Evolutionary conservation across 2,888 invertebrate genomes (phyloP), one percentile per base, ranked within the genome.

Genomic region (Drymonia ruficornis): DNA sequence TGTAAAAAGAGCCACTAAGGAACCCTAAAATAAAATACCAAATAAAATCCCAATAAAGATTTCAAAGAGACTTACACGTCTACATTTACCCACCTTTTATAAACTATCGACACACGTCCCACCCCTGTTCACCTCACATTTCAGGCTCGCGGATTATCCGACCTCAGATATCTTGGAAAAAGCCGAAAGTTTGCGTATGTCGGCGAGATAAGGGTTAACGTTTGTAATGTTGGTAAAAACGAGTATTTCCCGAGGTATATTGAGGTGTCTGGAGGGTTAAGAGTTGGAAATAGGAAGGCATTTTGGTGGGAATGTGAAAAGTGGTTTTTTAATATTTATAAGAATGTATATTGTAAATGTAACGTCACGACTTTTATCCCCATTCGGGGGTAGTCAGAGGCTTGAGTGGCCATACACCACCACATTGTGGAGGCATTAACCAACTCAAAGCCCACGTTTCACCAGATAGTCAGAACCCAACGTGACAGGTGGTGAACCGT

Each of bases 41-140:
- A 42, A 47, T 47, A 47, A 34, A 34, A 47, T 13, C 47, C 18
- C 47, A 34, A 47, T 47, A 47, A 34, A 47, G 31, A 47, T 47
- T 47, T 47, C 47, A 34, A 47, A 34, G 34, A 28, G 34, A 34
- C 47, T 47, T 47, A 47, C 31, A 31, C 16, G 31, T 13, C 36
- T 34, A 34, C 47, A 34, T 47, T 18, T 34, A 12, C 31, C 18
- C 34, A 47, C 28, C 34, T 34, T 47, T 47, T 47, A 47, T 47
- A 47, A 47, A 18, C 47, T 47, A 47, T 47, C 47, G 47, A 34
- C 16, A 34, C 18, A 15, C 11, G 3, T 5, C 47, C 4, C 47
- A 9, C 3, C 36, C 36, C 13, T 34, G 12, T 34, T 1, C 8
- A 31, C 31, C 29, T 12, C n/a, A 47, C 47, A 47, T 34, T 47